phyloP scores from a whole-genome alignment of 2,888 invertebrate genomes.

The Colostygia pectinataria region DNA sequence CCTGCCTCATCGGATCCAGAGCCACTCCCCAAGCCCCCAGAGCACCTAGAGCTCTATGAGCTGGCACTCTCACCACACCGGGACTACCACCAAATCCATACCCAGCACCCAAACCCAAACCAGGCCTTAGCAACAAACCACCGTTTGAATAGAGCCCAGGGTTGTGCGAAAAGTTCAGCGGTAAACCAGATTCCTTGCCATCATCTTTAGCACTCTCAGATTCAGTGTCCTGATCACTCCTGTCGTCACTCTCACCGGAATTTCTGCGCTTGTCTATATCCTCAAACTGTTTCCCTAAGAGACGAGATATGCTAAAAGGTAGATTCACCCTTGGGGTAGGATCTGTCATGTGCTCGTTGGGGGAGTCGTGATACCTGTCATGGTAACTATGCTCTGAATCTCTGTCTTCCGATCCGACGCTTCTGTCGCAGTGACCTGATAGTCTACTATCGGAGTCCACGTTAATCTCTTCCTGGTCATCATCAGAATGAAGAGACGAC shows the following conservation, averaged over 20 bases:
- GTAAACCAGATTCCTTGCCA: conserved; percentile 63
- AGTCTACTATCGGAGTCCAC: conserved; percentile 86
- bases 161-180: conserved; percentile 71
- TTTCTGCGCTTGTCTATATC: conserved; percentile 81
- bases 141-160: conserved; percentile 70
- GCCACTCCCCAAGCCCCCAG: conserved; percentile 83
- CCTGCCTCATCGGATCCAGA: conserved; percentile 85
- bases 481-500: conserved; percentile 83
- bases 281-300: conserved; percentile 89
- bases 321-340: conserved; percentile 82
- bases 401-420: conserved; percentile 80
- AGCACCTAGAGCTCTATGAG: conserved; percentile 85
- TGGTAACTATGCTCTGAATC: conserved; percentile 82
- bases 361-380: conserved; percentile 74
- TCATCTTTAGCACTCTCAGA: conserved; percentile 78
- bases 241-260: conserved; percentile 77
- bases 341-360: conserved; percentile 76
- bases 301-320: conserved; percentile 92
- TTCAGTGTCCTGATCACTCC: conserved; percentile 79
- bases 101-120: conserved; percentile 75
- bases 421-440: conserved; percentile 78
- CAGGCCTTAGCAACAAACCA: conserved; percentile 68
- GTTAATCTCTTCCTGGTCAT: conserved; percentile 87
- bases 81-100: conserved; percentile 85
- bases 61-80: conserved; percentile 91